Base-by-base conservation (phyloP, 2,113 vertebrate genomes). In the Notothenia coriiceps region DNA sequence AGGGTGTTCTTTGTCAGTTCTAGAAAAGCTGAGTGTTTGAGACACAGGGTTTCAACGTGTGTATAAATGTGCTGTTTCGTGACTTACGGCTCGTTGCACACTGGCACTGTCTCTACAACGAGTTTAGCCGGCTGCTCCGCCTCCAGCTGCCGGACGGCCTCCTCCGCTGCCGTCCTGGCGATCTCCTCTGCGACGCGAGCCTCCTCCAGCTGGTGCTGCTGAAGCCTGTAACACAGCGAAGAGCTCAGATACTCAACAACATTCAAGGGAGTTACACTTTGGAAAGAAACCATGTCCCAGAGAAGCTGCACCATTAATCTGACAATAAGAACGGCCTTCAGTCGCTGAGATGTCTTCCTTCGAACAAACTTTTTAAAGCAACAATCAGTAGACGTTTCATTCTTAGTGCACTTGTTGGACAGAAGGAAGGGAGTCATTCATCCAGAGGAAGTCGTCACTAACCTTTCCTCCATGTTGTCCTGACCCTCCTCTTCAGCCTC, bases 81-180 rank as follows among this genome's bases (percentile, higher is more conserved):
- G 50, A 86, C 93, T 94, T 72, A 95, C 95, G 86, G 93, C 49
- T 95, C 92, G 14, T 15, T 87, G 47, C 80, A 44, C 62, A 94
- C 91, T 7, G 77, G 82, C 14, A 92, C 83, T 0, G 77, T 78
- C 14, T 88, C 88, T 5, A 87, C 88, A 79, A 79, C 40, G 10
- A 90, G 88, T 59, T 89, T 88, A 1, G 84, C 73, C 0, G 75
- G 79, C 7, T 90, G 92, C 60, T 94, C 91, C 70, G 74, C 80
- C 74, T 88, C 90, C 60, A 94, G 86, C 72, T 90, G 90, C 22
- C 92, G 82, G 11, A 94, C 87, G 0, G 93, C 93, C 74, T 91
- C 78, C 79, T 91, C 85, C 1, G 92, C 93, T 1, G 92, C 93
- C 67, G 74, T 91, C 33, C 82, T 80, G 70, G 93, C 93, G 72